Evolutionary conservation across 1,140 invertebrate species (phyloP), one percentile per base, ranked within the genome.

Genomic region (Danaus plexippus): DNA sequence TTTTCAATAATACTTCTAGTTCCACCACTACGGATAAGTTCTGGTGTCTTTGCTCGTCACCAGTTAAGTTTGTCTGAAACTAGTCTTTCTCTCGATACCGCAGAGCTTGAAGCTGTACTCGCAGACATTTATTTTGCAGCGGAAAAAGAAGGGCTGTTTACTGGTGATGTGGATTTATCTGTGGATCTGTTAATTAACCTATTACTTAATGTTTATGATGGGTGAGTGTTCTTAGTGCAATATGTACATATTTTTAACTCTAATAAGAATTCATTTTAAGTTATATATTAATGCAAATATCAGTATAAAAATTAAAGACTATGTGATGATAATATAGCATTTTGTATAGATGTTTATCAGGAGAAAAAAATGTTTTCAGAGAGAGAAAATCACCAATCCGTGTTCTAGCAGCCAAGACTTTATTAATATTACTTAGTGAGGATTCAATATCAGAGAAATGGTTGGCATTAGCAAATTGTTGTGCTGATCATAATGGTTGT

Each of bases 401-500:
- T 64, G 88, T 92, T 0, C 62, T 89, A 47, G 88, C 89, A 62
- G 88, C 90, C 2, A 92, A 93, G 79, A 85, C 91, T 0, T 73
- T 89, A 6, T 77, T 94, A n/a, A 89, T 89, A 32, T 74, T 91
- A 22, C 67, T 94, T 53, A 90, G 90, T 68, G 87, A 87, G 53
- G 89, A 89, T 43, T 77, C 87, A n/a, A 76, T 90, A n/a, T 67
- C 78, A 42, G 90, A 92, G 43, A 91, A 92, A 73, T 92, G 92
- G 83, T 77, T 83, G 57, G 92, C 89, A 43, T 78, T 93, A 42
- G 92, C 92, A 63, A 86, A 88, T 54, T 89, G 90, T 62, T 85
- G 91, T 61, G 88, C 90, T 13, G 92, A 93, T 70, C 90, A 92
- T 61, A 92, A 92, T 69, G 90, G 90, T 43, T 92, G 90, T 66